A percentile compares a stretch with the other conserved stretches of the same genome.
Evolutionary conservation across 2,797 vertebrate species (phyloP).

Genomic region (Clarias platycephalus): DNA sequence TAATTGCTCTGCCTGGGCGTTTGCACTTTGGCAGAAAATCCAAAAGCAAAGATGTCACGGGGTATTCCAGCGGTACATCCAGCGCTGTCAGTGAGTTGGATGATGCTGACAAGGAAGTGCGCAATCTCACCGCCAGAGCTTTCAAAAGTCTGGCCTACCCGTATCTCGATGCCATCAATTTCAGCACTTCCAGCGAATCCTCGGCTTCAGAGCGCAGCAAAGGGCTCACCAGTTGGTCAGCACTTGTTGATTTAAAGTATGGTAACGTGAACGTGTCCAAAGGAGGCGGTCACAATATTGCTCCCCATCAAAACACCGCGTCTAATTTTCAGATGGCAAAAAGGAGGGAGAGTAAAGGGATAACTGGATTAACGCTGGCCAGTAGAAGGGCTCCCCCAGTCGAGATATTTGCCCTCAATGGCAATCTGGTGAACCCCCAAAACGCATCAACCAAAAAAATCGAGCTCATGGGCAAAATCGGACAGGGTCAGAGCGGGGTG

Average conservation of each 20-base stretch:
- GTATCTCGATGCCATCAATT: constrained; percentile 83
- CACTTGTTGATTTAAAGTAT: constrained; percentile 89
- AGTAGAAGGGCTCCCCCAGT: constrained; percentile 71
- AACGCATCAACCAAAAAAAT: constrained; percentile 65
- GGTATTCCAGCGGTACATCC: constrained; percentile 86
- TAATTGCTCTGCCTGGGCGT: constrained; percentile 80
- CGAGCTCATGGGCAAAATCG: constrained; percentile 72
- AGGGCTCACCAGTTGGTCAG: constrained; percentile 87
- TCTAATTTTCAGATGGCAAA: constrained; percentile 70
- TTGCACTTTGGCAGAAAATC: constrained; percentile 75
- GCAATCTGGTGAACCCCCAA: constrained; percentile 56
- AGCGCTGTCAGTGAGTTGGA: constrained; percentile 91
- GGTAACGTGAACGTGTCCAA: constrained; percentile 74
- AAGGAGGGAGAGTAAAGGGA: constrained; percentile 59
- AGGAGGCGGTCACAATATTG: constrained; percentile 72
- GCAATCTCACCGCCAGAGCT: constrained; percentile 85
- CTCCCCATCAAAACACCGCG: constrained; percentile 65
- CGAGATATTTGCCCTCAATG: constrained; percentile 76
- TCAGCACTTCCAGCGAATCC: constrained; percentile 87
- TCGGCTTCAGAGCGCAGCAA: constrained; percentile 82
- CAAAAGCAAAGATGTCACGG: constrained; percentile 74
- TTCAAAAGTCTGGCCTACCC: constrained; percentile 93
- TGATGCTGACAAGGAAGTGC: constrained; percentile 94
- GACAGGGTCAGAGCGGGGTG: constrained; percentile 71
- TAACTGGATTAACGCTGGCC: constrained; percentile 53